A percentile compares a stretch with the other conserved stretches of the same genome.
Conservation (phyloP, 2,888 invertebrate genomes). For the Autographa gamma region DNA sequence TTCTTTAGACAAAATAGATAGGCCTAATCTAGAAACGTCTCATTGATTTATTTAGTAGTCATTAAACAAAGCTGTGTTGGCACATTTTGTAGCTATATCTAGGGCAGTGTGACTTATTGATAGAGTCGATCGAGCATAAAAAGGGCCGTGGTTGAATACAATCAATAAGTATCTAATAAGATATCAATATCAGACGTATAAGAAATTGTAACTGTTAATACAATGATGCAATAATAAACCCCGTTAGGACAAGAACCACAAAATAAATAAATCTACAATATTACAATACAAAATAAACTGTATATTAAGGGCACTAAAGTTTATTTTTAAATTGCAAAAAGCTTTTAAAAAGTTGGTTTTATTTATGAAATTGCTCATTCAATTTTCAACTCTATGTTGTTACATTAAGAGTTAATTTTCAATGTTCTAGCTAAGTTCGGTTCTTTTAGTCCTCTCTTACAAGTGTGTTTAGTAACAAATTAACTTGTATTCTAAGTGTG, state of each 20-base stretch:
- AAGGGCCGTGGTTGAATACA: neutral
- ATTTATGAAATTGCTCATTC: neutral
- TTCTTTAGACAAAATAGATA: too few relatives aligned
- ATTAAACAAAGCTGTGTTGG: conserved; percentile 1
- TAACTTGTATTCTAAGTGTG: conserved; percentile 28
- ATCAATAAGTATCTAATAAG: neutral
- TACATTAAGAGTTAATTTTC: neutral
- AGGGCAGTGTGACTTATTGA: neutral
- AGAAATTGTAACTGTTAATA: too few relatives aligned
- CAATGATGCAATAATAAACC: neutral
- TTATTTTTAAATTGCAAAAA: neutral
- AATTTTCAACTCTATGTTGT: neutral
- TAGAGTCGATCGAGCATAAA: neutral
- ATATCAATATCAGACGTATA: neutral
- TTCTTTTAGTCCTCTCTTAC: neutral
- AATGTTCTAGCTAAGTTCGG: neutral
- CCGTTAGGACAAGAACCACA: neutral
- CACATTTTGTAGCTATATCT: neutral
- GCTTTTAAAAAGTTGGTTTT: neutral
- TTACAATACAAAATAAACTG: neutral
- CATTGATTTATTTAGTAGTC: neutral
- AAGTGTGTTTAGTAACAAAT: conserved; percentile 11
- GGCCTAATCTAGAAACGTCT: neutral
- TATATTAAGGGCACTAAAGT: neutral
- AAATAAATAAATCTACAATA: neutral